phyloP scores from a whole-genome alignment of 2,888 invertebrate genomes.

The Lepidochrysops patricia region DNA sequence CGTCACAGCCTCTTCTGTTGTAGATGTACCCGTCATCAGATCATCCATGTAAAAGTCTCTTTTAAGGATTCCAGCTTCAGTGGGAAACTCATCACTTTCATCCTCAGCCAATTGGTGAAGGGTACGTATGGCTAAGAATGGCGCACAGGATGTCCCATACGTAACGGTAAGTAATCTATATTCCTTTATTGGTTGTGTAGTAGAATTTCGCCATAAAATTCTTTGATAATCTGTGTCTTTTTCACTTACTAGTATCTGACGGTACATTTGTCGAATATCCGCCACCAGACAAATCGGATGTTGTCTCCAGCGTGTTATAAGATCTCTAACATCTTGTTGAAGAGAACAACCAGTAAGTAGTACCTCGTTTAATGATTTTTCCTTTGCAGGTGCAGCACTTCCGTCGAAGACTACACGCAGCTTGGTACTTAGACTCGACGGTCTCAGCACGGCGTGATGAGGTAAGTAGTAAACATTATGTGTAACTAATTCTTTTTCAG shows the following conservation, averaged over 20 bases:
- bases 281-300: conserved; percentile 22
- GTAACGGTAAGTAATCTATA: conserved; percentile 19
- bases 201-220: conserved; percentile 18
- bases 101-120: conserved; percentile 14
- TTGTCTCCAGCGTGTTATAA: conserved; percentile 23
- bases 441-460: conserved; percentile 24
- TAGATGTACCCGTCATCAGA: conserved; percentile 14
- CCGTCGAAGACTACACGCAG: conserved; percentile 26
- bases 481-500: conserved; percentile 20
- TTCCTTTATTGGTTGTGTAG: conserved; percentile 13
- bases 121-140: conserved; percentile 16
- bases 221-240: conserved; percentile 22
- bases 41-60: conserved; percentile 17
- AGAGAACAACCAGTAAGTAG: conserved; percentile 15
- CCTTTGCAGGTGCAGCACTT: conserved; percentile 22
- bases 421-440: conserved; percentile 22
- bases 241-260: conserved; percentile 20
- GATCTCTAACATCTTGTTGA: conserved; percentile 22
- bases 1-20: background rate
- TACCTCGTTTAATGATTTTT: conserved; percentile 22
- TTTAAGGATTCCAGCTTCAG: conserved; percentile 15
- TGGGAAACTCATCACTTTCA: conserved; percentile 16
- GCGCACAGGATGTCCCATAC: conserved; percentile 18
- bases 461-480: conserved; percentile 23
- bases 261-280: conserved; percentile 26